A percentile compares a stretch with the other conserved stretches of the same genome.
These are phyloP conservation scores for Lasioglossum villosulum DNA, from an alignment of 2,888 invertebrate genomes.

Conservation along the genomic window DNA sequence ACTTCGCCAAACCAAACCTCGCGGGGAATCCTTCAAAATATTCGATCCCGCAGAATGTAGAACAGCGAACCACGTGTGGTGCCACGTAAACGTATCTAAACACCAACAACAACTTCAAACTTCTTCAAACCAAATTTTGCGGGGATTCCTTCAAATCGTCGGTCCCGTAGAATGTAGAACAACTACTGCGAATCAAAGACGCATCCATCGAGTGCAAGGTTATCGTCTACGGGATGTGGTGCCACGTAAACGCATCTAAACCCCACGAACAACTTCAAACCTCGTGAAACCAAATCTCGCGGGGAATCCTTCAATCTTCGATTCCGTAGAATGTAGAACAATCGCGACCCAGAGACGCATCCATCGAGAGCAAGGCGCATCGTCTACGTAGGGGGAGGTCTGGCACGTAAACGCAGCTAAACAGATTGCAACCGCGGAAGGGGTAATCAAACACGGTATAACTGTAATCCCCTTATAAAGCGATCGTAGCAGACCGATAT, in stretches of 20 bases:
- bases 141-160: neutral
- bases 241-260: conserved; percentile 56
- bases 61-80: no score
- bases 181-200: neutral
- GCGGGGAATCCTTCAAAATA: neutral
- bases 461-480: conserved; percentile 78
- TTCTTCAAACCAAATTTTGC: neutral
- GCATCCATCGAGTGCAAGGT: neutral
- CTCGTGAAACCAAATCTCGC: neutral
- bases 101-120: neutral
- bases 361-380: neutral
- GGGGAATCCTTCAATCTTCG: neutral
- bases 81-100: conserved; percentile 59
- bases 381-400: neutral
- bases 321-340: conserved; percentile 10
- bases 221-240: neutral
- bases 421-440: conserved; percentile 65
- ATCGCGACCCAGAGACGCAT: neutral
- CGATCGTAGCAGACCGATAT: conserved; percentile 73
- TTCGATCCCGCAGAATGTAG: conserved; percentile 1
- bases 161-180: neutral
- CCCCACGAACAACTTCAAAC: neutral
- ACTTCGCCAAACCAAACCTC: neutral
- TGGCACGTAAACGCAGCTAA: conserved; percentile 58
- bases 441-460: conserved; percentile 76